A percentile compares a stretch with the other conserved stretches of the same genome.
Conservation (phyloP, 30 jellyfish, hydroid and myxozoan species). For the Chrysaora quinquecirrha region DNA sequence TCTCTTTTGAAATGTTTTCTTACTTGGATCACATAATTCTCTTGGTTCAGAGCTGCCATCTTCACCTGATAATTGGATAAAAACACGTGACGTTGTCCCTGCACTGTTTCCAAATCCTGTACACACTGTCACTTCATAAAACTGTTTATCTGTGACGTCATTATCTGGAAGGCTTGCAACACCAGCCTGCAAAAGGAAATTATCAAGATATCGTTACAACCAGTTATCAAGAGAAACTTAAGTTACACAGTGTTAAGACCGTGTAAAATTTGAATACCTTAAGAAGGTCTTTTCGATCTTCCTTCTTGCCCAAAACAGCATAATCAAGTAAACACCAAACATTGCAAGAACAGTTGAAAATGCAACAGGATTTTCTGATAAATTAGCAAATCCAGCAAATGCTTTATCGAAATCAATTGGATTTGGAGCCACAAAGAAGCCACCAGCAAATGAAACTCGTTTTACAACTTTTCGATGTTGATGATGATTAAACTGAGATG, state of each 20-base stretch:
- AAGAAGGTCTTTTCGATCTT: constrained; percentile 84
- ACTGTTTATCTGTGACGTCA: constrained; percentile 85
- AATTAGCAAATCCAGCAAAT: constrained; percentile 90
- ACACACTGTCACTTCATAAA: constrained; percentile 88
- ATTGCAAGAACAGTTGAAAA: constrained; percentile 89
- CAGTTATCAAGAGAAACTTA: too few relatives aligned
- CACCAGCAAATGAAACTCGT: constrained; percentile 93
- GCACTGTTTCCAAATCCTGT: constrained; percentile 92
- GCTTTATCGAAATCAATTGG: constrained; percentile 95
- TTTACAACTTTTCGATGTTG: constrained; percentile 48
- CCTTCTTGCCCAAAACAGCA: constrained; percentile 96
- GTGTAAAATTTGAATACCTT: too few relatives aligned
- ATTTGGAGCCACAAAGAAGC: constrained; percentile 92
- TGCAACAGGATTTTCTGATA: constrained; percentile 93
- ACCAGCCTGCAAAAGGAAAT: constrained; percentile 99
- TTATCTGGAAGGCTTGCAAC: constrained; percentile 87
- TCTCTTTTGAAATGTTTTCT: constrained; percentile 71
- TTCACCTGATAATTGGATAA: constrained; percentile 86
- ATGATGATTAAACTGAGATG: not conserved
- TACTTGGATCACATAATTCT: constrained; percentile 60
- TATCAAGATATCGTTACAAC: too few relatives aligned
- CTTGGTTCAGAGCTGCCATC: constrained; percentile 90
- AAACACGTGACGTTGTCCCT: constrained; percentile 88
- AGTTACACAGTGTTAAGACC: too few relatives aligned
- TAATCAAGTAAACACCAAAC: constrained; percentile 84